A percentile compares a stretch with the other conserved stretches of the same genome.
These are phyloP conservation scores for Petromus typicus DNA, from an alignment of 2,113 vertebrate species.

Conservation along the genomic window DNA sequence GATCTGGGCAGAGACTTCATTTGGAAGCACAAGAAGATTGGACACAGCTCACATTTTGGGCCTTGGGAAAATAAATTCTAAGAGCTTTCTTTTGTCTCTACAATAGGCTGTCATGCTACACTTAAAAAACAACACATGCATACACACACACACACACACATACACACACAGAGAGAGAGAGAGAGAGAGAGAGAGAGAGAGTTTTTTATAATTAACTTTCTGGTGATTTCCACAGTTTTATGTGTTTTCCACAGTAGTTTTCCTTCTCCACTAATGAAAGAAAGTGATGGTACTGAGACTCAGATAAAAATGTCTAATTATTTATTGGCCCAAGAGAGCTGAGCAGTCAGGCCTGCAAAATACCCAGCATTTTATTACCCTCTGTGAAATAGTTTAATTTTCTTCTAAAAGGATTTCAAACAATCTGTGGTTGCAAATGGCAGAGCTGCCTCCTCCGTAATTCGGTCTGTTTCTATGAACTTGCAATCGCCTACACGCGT, in stretches of 20 bases:
- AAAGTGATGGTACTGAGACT: slow-evolving; percentile 26
- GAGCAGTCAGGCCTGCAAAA: slow-evolving; percentile 54
- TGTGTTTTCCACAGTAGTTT: slow-evolving; percentile 35
- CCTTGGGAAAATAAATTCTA: slow-evolving; percentile 20
- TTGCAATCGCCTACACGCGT: slow-evolving; percentile 47
- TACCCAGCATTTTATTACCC: slow-evolving; percentile 46
- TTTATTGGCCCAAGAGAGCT: slow-evolving; percentile 59
- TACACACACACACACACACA: background rate
- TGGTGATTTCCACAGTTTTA: slow-evolving; percentile 61
- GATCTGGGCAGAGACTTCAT: background rate
- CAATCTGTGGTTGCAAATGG: slow-evolving; percentile 64
- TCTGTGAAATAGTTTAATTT: slow-evolving; percentile 75
- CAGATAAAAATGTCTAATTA: slow-evolving; percentile 76
- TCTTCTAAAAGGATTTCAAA: slow-evolving; percentile 75
- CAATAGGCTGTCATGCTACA: background rate
- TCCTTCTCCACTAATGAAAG: slow-evolving; percentile 35
- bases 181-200: too few relatives aligned
- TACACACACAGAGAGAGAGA: background rate
- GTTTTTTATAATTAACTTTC: slow-evolving; percentile 67
- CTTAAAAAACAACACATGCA: background rate
- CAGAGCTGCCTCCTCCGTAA: slow-evolving; percentile 71
- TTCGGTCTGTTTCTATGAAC: slow-evolving; percentile 72
- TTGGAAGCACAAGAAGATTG: background rate
- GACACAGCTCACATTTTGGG: background rate
- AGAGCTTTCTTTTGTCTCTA: background rate